phyloP scores from a whole-genome alignment of 2,113 vertebrate species.

The Cariama cristata region DNA sequence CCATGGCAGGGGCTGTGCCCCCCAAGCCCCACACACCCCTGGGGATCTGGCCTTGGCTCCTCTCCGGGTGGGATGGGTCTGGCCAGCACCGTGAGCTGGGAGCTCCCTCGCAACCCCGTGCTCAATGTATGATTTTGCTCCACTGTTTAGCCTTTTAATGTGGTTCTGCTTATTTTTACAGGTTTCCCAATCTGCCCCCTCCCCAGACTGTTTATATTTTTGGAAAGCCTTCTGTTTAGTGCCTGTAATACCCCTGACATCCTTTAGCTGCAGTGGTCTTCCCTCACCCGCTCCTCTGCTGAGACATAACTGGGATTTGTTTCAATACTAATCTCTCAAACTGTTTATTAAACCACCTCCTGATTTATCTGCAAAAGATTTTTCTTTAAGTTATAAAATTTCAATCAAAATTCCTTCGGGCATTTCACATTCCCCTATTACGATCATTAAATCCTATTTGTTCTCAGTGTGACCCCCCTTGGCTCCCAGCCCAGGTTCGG shows the following conservation, averaged over 20 bases:
- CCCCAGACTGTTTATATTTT: conserved; percentile 65
- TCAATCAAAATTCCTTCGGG: conserved; percentile 72
- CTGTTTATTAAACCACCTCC: conserved; percentile 70
- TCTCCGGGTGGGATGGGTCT: neutral
- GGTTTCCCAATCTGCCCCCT: conserved; percentile 50
- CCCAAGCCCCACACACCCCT: neutral
- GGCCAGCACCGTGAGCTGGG: neutral
- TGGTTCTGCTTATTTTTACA: conserved; percentile 68
- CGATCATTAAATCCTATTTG: conserved; percentile 61
- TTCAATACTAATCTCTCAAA: conserved; percentile 62
- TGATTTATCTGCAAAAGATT: conserved; percentile 70
- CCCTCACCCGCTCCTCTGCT: neutral
- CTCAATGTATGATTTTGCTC: conserved; percentile 27
- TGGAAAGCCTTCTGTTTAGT: conserved; percentile 69
- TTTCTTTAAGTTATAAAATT: conserved; percentile 71
- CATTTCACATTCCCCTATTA: conserved; percentile 45
- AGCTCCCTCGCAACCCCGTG: neutral
- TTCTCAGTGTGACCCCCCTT: neutral
- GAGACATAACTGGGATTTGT: conserved; percentile 66
- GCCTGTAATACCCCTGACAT: conserved; percentile 44
- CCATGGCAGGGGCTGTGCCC: neutral
- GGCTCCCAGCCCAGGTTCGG: neutral
- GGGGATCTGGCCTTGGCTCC: neutral
- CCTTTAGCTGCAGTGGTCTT: conserved; percentile 18
- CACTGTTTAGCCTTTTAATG: conserved; percentile 32